Evolutionary conservation across 2,888 invertebrate species (phyloP), one percentile per base, ranked within the genome.

Genomic region (Trimorus sp.): DNA sequence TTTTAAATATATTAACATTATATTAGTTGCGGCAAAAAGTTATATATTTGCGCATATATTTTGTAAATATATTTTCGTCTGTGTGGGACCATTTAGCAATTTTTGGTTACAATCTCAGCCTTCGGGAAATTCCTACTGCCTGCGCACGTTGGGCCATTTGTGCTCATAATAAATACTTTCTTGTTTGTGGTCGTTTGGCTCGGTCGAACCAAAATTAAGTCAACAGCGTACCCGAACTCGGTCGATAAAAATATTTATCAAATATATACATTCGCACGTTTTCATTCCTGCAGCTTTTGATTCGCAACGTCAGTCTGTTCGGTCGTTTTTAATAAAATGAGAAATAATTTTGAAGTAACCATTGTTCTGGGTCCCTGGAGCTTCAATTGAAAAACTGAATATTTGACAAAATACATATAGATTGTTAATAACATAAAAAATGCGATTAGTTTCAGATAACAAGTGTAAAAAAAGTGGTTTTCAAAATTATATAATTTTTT

Each of bases 101-200:
- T 26, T 26, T 26, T 26, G n/a, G n/a, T 26, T 26, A 26, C 26
- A 26, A 26, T 4, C 26, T 26, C 26, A 26, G 26, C 26, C 26
- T 26, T 26, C 26, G 26, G 26, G 26, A 26, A 26, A 26, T 26
- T 26, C 1, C 26, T 1, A 26, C 26, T 26, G 2, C 26, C 26
- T 26, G 26, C 26, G 4, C 26, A 26, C 26, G 1, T 26, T 26
- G 26, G 26, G 40, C 40, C 12, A 26, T 66, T 75, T 75, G 66
- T 75, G 75, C 68, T 53, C 38, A 60, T 60, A 75, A 75, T 68
- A 60, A 74, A 74, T 74, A 74, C 75, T 75, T 75, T 75, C 75
- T 66, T 68, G 7, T 65, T 59, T 75, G 60, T 75, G 60, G 68
- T 68, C 60, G n/a, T 26, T 75, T 68, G 66, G 66, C 68, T 60